Conservation (phyloP, 2,888 invertebrate species). For the Coleophora deauratella region DNA sequence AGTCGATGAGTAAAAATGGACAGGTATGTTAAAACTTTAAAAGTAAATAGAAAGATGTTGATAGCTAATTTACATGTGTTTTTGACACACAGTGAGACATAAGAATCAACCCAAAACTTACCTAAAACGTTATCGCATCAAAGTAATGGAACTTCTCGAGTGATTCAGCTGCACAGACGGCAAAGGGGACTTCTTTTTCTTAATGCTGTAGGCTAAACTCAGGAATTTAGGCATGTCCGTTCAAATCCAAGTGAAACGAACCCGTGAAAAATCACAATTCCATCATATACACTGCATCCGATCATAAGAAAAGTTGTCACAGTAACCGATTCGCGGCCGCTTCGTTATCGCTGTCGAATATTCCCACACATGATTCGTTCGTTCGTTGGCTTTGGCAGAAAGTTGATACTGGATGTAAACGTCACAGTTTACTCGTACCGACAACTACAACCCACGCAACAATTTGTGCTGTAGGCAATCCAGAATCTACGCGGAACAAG, state of each 20-base stretch:
- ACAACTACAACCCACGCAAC: slow-evolving; percentile 3
- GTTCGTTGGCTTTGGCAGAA: background rate
- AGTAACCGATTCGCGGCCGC: slow-evolving; percentile 6
- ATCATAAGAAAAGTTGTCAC: slow-evolving; percentile 15
- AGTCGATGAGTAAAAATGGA: too few species aligned
- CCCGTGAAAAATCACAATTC: slow-evolving; percentile 31
- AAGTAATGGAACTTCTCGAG: slow-evolving; percentile 46
- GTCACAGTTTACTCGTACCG: background rate
- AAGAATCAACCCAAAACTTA: slow-evolving; percentile 43
- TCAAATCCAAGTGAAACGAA: slow-evolving; percentile 36
- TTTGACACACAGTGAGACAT: too few species aligned
- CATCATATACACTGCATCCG: slow-evolving; percentile 64
- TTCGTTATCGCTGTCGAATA: slow-evolving; percentile 19
- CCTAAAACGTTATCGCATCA: slow-evolving; percentile 72
- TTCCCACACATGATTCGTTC: slow-evolving; percentile 6
- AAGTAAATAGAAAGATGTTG: too few species aligned
- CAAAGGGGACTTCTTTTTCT: slow-evolving; percentile 61
- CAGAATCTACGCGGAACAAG: slow-evolving; percentile 16
- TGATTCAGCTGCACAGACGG: slow-evolving; percentile 42
- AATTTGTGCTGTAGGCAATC: slow-evolving; percentile 16
- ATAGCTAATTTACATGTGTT: too few species aligned
- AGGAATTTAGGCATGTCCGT: slow-evolving; percentile 66
- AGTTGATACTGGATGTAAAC: background rate
- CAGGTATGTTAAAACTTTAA: too few species aligned
- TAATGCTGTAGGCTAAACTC: slow-evolving; percentile 61